Evolutionary conservation across 2,113 vertebrate species (phyloP), one percentile per base, ranked within the genome.

Genomic region (Dascyllus trimaculatus): DNA sequence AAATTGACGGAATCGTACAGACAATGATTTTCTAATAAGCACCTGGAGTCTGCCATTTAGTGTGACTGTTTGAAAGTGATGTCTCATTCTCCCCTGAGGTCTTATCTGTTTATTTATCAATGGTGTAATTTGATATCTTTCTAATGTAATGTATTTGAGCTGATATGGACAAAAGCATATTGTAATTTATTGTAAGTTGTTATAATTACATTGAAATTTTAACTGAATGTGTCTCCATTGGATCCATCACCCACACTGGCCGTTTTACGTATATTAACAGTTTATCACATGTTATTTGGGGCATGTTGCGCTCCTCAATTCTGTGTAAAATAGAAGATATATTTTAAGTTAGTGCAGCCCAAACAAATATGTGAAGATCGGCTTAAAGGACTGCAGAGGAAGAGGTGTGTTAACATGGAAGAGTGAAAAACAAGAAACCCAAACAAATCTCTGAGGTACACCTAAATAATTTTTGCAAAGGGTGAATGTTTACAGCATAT

Each of bases 161-260:
- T 85, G 25, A 84, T 66, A 82, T 85, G 48, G 52, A 58, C 7
- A 68, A 52, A 82, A 65, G 52, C 65, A 75, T 80, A 84, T 76
- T 88, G 74, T 89, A 72, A 85, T 82, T 79, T 82, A 81, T 88
- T 88, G 35, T 74, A 86, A 81, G 29, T 72, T 89, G 83, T 86
- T 24, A 76, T 76, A 78, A 90, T 82, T 85, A 90, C 56, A 89
- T 56, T 85, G 53, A 21, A 75, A 88, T 82, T 64, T 60, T 54
- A 77, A 62, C 26, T 78, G 59, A 52, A 21, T 67, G 29, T 75
- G 65, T 70, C 56, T 83, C 49, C 7, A 22, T 8, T 43, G 48
- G 19, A 46, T 85, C 26, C n/a, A 29, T 62, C 22, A 7, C 19
- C 15, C 10, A 76, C 25, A 48, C 8, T 43, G 65, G 13, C 43